A percentile compares a stretch with the other conserved stretches of the same genome.
Evolutionary conservation across 2,113 vertebrate species (phyloP).

Genomic region (Tonatia bakeri): DNA sequence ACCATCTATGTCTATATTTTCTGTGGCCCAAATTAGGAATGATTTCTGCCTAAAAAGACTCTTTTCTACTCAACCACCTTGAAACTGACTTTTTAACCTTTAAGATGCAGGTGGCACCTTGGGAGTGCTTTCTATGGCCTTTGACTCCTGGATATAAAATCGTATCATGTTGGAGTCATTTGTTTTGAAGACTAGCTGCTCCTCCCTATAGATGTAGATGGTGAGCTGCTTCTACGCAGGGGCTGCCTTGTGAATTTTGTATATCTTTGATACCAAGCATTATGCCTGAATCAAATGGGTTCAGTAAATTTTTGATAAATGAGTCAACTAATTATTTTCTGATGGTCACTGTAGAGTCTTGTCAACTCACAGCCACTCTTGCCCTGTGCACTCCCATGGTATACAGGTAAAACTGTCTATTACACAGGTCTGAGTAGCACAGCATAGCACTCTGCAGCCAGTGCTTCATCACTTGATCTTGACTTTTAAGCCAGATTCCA

Average conservation of each 20-base stretch:
- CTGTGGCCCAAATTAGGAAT: too few relatives aligned
- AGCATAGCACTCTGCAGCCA: fast-evolving
- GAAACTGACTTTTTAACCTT: not conserved
- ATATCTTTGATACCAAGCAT: not conserved
- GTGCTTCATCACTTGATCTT: not conserved
- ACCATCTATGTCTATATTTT: not conserved
- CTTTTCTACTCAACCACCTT: not conserved
- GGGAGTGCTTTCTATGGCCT: not conserved
- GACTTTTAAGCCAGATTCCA: not conserved
- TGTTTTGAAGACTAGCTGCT: not conserved
- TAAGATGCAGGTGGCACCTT: not conserved
- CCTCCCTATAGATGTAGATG: not conserved
- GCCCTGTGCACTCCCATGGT: fast-evolving
- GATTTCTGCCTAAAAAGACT: not conserved
- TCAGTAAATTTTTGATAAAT: not conserved
- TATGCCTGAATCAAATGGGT: not conserved
- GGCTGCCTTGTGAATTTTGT: not conserved
- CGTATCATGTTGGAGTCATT: not conserved
- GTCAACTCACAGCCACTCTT: not conserved
- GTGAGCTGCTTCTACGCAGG: not conserved
- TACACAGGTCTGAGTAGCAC: not conserved
- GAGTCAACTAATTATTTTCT: not conserved
- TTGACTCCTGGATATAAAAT: not conserved
- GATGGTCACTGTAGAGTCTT: not conserved
- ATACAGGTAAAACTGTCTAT: not conserved